Evolutionary conservation across 2,113 vertebrate genomes (phyloP).

Genomic region (Poeciliopsis retropinna): DNA sequence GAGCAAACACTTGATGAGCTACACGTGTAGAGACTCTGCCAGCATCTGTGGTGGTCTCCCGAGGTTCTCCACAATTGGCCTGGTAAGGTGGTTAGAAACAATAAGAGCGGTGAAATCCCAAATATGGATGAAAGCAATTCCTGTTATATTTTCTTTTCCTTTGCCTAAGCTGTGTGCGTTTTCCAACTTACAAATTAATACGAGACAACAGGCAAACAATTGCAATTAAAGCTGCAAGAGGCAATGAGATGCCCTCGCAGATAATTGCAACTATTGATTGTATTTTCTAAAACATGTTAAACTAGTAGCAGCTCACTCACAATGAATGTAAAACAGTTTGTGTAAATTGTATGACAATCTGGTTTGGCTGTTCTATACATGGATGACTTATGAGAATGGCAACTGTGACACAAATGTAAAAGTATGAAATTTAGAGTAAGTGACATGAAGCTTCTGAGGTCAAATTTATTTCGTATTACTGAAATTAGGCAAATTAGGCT

Average conservation of each 20-base stretch:
- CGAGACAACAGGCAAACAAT: not conserved
- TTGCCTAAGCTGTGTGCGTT: not conserved
- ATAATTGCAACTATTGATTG: not conserved
- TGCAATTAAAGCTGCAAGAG: not conserved
- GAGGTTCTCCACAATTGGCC: constrained; percentile 57
- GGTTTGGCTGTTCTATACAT: not conserved
- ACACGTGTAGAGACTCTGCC: constrained; percentile 61
- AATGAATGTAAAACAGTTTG: not conserved
- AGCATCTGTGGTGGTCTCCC: constrained; percentile 53
- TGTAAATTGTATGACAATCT: not conserved
- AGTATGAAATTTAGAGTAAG: not conserved
- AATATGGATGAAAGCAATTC: constrained; percentile 29
- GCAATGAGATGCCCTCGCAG: not conserved
- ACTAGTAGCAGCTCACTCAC: not conserved
- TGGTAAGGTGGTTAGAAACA: constrained; percentile 38
- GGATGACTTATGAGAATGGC: not conserved
- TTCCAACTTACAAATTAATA: not conserved
- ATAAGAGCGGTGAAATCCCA: constrained; percentile 22
- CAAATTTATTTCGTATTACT: too few species aligned
- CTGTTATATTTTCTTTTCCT: not conserved
- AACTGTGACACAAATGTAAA: not conserved
- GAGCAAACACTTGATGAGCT: constrained; percentile 60
- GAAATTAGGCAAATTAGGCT: too few species aligned
- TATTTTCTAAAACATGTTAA: not conserved
- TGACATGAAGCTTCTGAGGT: not conserved